Evolutionary conservation across 2,888 invertebrate species (phyloP).

Genomic region (Andrena bicolor): DNA sequence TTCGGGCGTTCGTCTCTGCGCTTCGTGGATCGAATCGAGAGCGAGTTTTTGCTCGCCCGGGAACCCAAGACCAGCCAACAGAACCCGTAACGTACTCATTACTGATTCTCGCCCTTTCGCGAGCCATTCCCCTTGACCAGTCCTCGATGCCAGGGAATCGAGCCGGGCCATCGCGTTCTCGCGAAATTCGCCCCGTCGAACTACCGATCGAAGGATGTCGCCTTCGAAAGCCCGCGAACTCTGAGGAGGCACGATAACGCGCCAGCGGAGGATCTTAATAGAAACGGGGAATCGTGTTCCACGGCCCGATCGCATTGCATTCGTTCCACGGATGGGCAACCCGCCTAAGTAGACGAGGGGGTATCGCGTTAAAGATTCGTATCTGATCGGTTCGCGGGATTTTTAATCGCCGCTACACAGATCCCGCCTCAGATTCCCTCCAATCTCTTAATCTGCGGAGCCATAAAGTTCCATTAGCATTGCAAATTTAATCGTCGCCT

Average conservation of each 20-base stretch:
- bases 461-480: conserved; percentile 52
- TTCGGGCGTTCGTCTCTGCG: conserved; percentile 38
- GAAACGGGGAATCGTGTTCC: conserved; percentile 12
- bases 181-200: conserved; percentile 19
- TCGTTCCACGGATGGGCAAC: conserved; percentile 8
- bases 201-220: neutral
- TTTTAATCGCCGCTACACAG: conserved; percentile 37
- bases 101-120: conserved; percentile 71
- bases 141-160: neutral
- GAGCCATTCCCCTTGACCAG: conserved; percentile 35
- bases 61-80: conserved; percentile 41
- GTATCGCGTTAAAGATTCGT: conserved; percentile 41
- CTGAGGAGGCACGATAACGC: neutral
- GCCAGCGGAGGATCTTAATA: neutral
- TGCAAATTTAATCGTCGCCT: conserved; percentile 49
- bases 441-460: conserved; percentile 50
- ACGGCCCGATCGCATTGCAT: conserved; percentile 27
- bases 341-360: neutral
- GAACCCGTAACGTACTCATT: conserved; percentile 71
- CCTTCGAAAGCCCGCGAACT: neutral
- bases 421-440: conserved; percentile 35
- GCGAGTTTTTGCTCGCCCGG: conserved; percentile 68
- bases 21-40: conserved; percentile 71
- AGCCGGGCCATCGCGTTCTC: conserved; percentile 1
- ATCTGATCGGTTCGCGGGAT: conserved; percentile 33